A percentile compares a stretch with the other conserved stretches of the same genome.
Evolutionary conservation across 1,140 invertebrate species (phyloP).

Genomic region (Eciton burchellii): DNA sequence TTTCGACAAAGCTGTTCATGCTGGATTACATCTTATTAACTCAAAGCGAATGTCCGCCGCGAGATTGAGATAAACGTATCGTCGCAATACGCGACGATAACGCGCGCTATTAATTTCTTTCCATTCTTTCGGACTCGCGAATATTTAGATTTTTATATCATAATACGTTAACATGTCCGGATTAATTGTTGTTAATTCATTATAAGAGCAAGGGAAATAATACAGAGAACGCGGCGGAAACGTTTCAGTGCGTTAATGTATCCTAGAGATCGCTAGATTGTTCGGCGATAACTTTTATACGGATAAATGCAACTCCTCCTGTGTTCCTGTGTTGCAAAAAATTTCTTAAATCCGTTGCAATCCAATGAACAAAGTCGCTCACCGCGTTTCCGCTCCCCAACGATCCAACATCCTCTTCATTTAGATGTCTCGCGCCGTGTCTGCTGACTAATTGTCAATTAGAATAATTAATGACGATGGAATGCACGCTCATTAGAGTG

Average conservation of each 20-base stretch:
- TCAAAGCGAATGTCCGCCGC: background rate
- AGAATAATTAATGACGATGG: slow-evolving; percentile 53
- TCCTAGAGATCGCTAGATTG: background rate
- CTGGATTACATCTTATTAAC: slow-evolving; percentile 20
- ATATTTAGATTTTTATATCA: no score
- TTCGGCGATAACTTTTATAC: background rate
- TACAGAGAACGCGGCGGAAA: background rate
- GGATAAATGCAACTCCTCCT: slow-evolving; percentile 15
- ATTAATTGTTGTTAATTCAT: no score
- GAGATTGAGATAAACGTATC: background rate
- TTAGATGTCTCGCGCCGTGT: slow-evolving; percentile 16
- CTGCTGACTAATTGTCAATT: slow-evolving; percentile 56
- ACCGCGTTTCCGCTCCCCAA: slow-evolving; percentile 1
- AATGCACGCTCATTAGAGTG: slow-evolving; percentile 41
- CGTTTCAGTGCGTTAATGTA: background rate
- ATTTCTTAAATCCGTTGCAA: slow-evolving; percentile 2
- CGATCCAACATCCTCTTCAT: slow-evolving; percentile 28
- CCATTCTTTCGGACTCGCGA: no score
- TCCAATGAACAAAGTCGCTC: background rate
- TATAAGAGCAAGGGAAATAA: background rate
- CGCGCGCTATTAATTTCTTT: no score
- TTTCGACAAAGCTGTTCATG: slow-evolving; percentile 1
- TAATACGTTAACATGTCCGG: no score
- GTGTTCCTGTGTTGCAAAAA: background rate
- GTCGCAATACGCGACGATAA: background rate